Evolutionary conservation across 1,140 invertebrate species (phyloP), one percentile per base, ranked within the genome.

Genomic region (Branchinecta lynchi): DNA sequence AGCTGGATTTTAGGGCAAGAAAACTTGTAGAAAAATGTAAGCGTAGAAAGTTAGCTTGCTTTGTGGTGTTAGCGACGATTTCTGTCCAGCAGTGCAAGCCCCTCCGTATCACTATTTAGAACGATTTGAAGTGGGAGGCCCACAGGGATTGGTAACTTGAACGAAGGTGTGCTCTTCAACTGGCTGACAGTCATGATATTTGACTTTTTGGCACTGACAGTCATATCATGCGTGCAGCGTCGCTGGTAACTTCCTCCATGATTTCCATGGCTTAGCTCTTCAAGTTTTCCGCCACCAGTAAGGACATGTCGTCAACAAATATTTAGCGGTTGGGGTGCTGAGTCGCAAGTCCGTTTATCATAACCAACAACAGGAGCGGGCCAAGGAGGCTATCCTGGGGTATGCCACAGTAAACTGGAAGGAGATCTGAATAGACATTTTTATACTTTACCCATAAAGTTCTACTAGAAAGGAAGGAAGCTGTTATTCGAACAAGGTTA

Each of bases 251-350:
- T 9, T 51, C 46, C n/a, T n/a, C 46, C 46, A 51, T 51, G 46
- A 51, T 51, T 51, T 51, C 46, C 46, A 51, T 51, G 46, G 46
- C 46, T n/a, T 9, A 51, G 46, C n/a, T 51, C 46, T 51, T 51
- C n/a, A 51, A 51, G 46, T 51, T 51, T 51, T 51, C n/a, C n/a
- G 9, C n/a, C n/a, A 9, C 46, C 46, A 51, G 9, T 51, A 51
- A 51, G 46, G 46, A 51, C 46, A 51, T 51, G 46, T 51, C n/a
- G 46, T 51, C n/a, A n/a, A 51, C 46, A 51, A 51, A 51, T 51
- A 9, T 51, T n/a, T 9, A 51, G 46, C n/a, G 46, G 46, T 51
- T n/a, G n/a, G 46, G 46, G 46, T 51, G 46, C n/a, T 51, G 9
- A 51, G 46, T 51, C 9, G 46, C 9, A 51, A 51, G 46, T 51